phyloP scores from a whole-genome alignment of 37 sponge, comb jelly and placozoan species.

The Hexactinellida sp. region DNA sequence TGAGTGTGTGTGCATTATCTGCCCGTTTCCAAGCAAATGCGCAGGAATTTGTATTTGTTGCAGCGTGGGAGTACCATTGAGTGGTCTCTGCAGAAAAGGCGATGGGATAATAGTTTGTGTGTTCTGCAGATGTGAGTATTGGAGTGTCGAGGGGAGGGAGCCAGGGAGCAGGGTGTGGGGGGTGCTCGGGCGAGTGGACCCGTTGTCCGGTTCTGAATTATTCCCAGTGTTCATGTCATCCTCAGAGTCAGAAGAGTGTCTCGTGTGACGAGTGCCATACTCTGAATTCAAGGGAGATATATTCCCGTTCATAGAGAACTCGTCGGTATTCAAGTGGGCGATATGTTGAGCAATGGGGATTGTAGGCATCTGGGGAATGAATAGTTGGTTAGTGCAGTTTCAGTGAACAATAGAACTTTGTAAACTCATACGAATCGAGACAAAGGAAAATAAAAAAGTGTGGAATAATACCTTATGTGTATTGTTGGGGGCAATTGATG shows the following conservation, averaged over 20 bases:
- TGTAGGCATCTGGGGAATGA: background rate
- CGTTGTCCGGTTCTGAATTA: background rate
- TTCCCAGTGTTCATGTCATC: background rate
- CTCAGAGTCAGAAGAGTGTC: background rate
- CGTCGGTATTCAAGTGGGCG: background rate
- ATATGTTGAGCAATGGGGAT: background rate
- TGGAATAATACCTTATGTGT: background rate
- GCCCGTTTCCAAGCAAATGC: background rate
- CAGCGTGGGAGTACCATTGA: background rate
- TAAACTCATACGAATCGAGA: background rate
- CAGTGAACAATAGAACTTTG: no score
- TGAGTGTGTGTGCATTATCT: background rate
- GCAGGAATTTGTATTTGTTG: background rate
- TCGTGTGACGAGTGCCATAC: background rate
- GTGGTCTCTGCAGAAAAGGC: background rate
- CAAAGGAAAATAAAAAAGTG: background rate
- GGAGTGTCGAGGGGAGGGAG: background rate
- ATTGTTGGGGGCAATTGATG: background rate
- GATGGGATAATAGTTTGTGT: background rate
- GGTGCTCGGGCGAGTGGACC: background rate
- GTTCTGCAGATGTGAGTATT: background rate
- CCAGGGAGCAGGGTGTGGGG: background rate
- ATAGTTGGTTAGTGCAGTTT: no score
- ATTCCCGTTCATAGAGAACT: background rate
- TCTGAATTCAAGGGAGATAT: background rate